These are phyloP conservation scores for Hemitrygon akajei DNA, from an alignment of 2,797 vertebrate species.

Conservation along the genomic window DNA sequence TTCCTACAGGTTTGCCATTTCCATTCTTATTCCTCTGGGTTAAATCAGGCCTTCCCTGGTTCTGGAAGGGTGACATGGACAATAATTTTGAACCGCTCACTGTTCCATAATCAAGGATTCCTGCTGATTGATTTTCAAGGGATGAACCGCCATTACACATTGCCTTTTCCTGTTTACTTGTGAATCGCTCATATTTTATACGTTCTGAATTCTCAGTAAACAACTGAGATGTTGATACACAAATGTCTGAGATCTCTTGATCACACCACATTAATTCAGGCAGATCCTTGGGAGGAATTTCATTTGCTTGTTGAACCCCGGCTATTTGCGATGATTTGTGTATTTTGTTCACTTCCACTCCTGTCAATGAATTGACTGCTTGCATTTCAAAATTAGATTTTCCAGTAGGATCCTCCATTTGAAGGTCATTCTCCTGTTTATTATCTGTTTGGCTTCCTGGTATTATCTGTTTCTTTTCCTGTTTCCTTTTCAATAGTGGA, in stretches of 20 bases:
- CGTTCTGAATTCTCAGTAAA: not conserved
- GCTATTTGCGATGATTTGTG: not conserved
- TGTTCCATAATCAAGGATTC: not conserved
- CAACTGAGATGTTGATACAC: not conserved
- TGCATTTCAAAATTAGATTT: not conserved
- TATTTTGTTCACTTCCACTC: no score
- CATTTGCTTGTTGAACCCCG: not conserved
- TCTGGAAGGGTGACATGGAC: not conserved
- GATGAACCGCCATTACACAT: not conserved
- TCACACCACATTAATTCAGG: not conserved
- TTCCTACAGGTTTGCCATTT: slow-evolving; percentile 7
- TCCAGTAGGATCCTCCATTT: not conserved
- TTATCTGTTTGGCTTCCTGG: slow-evolving; percentile 39
- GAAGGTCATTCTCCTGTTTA: not conserved
- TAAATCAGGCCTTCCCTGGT: not conserved
- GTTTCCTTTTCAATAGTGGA: slow-evolving; percentile 51
- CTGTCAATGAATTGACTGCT: not conserved
- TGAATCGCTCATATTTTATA: no score
- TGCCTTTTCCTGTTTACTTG: not conserved
- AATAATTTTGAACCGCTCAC: not conserved
- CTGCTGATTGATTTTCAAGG: not conserved
- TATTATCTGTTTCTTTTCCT: slow-evolving; percentile 47
- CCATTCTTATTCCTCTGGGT: not conserved
- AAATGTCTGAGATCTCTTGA: not conserved
- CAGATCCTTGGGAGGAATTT: not conserved